phyloP scores from a whole-genome alignment of 2,888 invertebrate species.

The Poecilus cupreus region DNA sequence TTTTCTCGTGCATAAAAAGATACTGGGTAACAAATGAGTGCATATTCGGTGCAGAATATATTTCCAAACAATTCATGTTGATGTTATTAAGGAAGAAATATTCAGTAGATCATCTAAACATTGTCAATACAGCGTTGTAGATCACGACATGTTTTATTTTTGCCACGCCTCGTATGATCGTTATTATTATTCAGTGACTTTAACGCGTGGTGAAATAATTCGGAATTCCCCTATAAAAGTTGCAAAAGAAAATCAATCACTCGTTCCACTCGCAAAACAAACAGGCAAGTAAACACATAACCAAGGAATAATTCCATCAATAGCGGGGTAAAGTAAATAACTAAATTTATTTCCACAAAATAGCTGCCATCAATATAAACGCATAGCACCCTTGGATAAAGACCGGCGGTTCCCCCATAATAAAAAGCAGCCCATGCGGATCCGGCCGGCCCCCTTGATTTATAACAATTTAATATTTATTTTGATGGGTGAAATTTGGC shows the following conservation, averaged over 20 bases:
- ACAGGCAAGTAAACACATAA: conserved; percentile 30
- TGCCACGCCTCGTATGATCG: no score
- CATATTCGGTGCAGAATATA: no score
- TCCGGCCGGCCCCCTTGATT: conserved; percentile 68
- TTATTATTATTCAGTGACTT: neutral
- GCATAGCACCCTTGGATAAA: conserved; percentile 35
- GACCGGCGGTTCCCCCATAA: conserved; percentile 63
- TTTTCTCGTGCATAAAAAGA: no score
- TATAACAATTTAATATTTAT: conserved; percentile 75
- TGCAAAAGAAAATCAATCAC: conserved; percentile 32
- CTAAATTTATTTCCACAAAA: conserved; percentile 67
- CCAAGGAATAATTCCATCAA: conserved; percentile 43
- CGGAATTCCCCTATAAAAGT: neutral
- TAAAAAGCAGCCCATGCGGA: conserved; percentile 67
- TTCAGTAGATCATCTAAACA: no score
- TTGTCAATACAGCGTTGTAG: no score
- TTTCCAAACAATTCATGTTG: no score
- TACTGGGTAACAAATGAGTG: no score
- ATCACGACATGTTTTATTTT: no score
- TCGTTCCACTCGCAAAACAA: conserved; percentile 24
- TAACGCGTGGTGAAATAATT: neutral
- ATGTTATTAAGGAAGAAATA: no score
- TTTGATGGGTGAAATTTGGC: conserved; percentile 74
- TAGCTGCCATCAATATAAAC: conserved; percentile 62
- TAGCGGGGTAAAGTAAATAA: conserved; percentile 45